A percentile compares a stretch with the other conserved stretches of the same genome.
Conservation (phyloP, 2,113 vertebrate genomes). For the Leucosticte australis region DNA sequence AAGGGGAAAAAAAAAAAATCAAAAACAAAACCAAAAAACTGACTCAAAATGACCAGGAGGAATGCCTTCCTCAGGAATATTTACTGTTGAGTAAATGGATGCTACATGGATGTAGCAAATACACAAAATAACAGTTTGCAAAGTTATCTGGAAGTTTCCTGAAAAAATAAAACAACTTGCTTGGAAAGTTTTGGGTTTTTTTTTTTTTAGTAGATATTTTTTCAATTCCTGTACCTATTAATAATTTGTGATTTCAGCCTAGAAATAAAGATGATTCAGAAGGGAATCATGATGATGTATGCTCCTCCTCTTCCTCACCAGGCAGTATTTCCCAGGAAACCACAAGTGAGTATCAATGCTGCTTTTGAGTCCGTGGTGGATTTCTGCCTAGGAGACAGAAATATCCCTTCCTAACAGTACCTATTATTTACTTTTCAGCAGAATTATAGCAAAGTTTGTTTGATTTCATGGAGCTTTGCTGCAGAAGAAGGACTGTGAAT, state of each 20-base stretch:
- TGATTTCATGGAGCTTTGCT: not conserved
- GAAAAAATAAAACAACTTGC: not conserved
- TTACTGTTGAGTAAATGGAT: no score
- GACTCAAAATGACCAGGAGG: no score
- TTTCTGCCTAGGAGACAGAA: not conserved
- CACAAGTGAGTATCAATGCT: not conserved
- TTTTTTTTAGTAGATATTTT: not conserved
- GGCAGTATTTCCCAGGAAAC: not conserved
- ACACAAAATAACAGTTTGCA: rapidly evolving
- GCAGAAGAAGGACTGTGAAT: not conserved
- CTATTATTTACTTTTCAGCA: not conserved
- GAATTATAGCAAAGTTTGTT: not conserved
- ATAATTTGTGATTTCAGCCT: not conserved
- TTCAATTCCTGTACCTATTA: not conserved
- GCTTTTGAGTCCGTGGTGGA: not conserved
- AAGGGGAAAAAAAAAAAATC: not conserved
- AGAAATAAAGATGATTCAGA: not conserved
- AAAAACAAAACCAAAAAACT: not conserved
- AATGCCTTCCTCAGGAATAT: no score
- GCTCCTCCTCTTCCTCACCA: not conserved
- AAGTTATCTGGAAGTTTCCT: not conserved
- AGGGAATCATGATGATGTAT: not conserved
- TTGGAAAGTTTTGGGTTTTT: not conserved
- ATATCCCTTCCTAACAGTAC: not conserved
- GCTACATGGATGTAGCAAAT: rapidly evolving